Evolutionary conservation across 2,113 vertebrate species (phyloP), one percentile per base, ranked within the genome.

Genomic region (Thalassoma bifasciatum): DNA sequence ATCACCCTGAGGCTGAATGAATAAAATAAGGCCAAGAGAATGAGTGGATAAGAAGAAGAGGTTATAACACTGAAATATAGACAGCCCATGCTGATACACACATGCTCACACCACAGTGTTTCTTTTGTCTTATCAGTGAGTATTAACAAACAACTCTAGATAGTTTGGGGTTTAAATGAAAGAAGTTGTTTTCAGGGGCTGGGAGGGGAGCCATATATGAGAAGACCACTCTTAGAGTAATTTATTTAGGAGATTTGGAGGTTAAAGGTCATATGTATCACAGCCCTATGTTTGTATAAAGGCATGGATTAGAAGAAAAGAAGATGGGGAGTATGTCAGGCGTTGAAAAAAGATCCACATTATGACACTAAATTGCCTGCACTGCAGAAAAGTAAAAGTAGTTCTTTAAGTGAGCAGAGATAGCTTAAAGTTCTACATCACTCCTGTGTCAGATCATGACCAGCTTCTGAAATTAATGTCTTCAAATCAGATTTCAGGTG

Each of bases 21-120:
- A 81, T 85, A 81, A 81, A 83, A 78, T 57, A 75, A 71, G 68
- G 47, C 44, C 60, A 57, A 66, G 19, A 74, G 74, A 81, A 66
- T 4, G 1, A 77, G 61, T 75, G 62, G 75, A 79, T 68, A 76
- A 85, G 53, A 77, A 63, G 59, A 66, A 62, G 24, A 82, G 66
- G 70, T 79, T 79, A 70, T 46, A 72, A 75, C 66, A 70, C 34
- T 74, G 66, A 75, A 82, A 82, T 76, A 72, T 21, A 74, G 72
- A 82, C 42, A 72, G 47, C 34, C 14, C 21, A 16, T 54, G 57
- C 23, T 1, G 16, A 68, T 60, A 66, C 23, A 65, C 51, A 30
- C 16, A 34, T n/a, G 65, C 10, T 23, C 66, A 30, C 66, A 46
- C 38, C 12, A 3, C 37, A 44, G 22, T 49, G 53, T 53, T 74